Percentiles rank a stretch among this genome's conserved stretches.
Conservation (phyloP, 2,113 vertebrate genomes). For the Shinisaurus crocodilurus region DNA sequence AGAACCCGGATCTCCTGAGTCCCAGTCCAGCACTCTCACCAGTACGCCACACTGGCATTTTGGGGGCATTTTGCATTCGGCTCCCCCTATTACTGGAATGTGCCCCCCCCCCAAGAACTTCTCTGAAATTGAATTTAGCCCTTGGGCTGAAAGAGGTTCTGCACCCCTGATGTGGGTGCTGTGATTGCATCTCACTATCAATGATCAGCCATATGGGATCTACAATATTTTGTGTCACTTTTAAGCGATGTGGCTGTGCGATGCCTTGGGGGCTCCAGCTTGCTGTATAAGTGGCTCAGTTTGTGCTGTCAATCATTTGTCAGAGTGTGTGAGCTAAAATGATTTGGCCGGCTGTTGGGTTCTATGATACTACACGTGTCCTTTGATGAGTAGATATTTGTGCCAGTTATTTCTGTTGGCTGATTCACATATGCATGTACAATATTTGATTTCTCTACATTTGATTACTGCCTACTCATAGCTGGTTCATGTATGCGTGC, state of each 20-base stretch:
- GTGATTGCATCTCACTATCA: no score
- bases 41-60: no score
- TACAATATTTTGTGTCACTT: not conserved
- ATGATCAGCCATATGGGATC: no score
- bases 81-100: no score
- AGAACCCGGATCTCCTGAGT: no score
- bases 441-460: not conserved
- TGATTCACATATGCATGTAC: not conserved
- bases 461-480: not conserved
- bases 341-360: not conserved
- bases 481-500: not conserved
- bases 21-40: no score
- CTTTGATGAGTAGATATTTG: not conserved
- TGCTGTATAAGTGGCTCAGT: no score
- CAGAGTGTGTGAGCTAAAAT: not conserved
- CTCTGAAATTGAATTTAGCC: no score
- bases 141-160: no score
- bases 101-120: no score
- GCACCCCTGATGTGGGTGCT: no score
- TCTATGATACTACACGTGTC: not conserved
- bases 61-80: no score
- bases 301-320: not conserved
- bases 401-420: not conserved
- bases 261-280: not conserved
- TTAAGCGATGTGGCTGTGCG: not conserved